These are phyloP conservation scores for Meghimatium bilineatum DNA, from an alignment of 2,888 invertebrate species.

Conservation along the genomic window DNA sequence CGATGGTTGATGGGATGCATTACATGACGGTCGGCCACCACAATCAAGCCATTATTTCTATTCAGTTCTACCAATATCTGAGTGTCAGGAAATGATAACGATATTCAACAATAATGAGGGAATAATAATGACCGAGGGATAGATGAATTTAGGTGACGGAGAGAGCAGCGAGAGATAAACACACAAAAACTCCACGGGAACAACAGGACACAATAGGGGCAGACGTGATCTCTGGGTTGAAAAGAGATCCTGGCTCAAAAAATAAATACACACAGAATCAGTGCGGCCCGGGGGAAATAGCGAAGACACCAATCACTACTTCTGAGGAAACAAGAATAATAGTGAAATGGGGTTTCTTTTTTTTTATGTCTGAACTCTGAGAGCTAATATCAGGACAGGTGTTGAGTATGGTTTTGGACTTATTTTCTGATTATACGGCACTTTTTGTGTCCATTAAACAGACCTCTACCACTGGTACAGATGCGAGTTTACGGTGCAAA, in stretches of 20 bases:
- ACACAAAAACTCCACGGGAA: neutral
- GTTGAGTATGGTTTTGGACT: neutral
- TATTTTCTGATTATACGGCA: neutral
- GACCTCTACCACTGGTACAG: too few relatives aligned
- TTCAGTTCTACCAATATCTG: neutral
- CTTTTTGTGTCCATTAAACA: neutral
- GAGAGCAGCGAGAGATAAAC: conserved; percentile 14
- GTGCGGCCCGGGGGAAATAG: neutral
- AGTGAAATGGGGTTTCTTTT: neutral
- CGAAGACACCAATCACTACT: neutral
- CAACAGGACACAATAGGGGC: neutral
- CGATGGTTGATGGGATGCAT: neutral
- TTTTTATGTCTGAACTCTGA: neutral
- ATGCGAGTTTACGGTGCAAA: too few relatives aligned
- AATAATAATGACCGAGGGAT: neutral
- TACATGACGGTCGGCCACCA: neutral
- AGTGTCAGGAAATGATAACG: too few relatives aligned
- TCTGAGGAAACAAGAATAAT: neutral
- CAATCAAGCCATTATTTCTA: neutral
- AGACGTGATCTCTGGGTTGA: neutral
- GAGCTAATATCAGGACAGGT: neutral
- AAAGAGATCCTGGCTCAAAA: neutral
- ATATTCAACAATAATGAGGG: neutral
- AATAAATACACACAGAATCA: neutral
- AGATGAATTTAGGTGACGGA: neutral